Conservation (phyloP, 2,113 vertebrate species). For the Leuciscus idus region DNA sequence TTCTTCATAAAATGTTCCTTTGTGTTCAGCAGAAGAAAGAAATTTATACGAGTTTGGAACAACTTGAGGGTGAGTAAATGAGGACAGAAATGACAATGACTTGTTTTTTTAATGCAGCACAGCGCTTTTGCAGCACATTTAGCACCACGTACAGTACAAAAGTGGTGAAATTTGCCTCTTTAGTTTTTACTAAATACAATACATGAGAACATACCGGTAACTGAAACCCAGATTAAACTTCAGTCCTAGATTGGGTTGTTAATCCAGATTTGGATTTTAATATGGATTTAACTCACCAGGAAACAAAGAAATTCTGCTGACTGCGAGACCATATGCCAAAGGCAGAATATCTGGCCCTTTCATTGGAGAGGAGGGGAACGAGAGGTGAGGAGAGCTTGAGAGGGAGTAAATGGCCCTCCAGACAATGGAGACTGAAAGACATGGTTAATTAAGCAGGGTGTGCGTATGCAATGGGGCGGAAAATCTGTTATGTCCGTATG, state of each 20-base stretch:
- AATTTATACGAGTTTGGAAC: too few relatives aligned
- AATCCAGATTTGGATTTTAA: constrained; percentile 35
- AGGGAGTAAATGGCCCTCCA: constrained; percentile 26
- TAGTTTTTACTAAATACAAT: constrained; percentile 4
- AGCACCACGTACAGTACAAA: background rate
- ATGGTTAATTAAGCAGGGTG: constrained; percentile 18
- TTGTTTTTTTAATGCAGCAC: background rate
- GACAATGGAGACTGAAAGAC: constrained; percentile 13
- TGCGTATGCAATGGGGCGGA: constrained; percentile 21
- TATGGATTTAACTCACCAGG: background rate
- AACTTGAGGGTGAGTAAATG: too few relatives aligned
- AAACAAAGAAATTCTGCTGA: constrained; percentile 41
- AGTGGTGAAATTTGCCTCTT: background rate
- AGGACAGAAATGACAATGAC: background rate
- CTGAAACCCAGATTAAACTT: constrained; percentile 9
- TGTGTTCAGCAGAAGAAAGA: too few relatives aligned
- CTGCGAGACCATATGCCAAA: constrained; percentile 23
- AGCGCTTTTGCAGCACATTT: background rate
- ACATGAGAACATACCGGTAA: background rate
- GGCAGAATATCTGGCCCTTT: constrained; percentile 26
- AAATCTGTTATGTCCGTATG: constrained; percentile 44
- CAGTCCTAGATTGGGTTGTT: background rate
- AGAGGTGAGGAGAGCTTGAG: constrained; percentile 25
- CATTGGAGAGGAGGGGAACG: background rate
- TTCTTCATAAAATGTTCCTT: too few relatives aligned